Conservation (phyloP, 2,113 vertebrate genomes). For the Tilapia sparmanii region DNA sequence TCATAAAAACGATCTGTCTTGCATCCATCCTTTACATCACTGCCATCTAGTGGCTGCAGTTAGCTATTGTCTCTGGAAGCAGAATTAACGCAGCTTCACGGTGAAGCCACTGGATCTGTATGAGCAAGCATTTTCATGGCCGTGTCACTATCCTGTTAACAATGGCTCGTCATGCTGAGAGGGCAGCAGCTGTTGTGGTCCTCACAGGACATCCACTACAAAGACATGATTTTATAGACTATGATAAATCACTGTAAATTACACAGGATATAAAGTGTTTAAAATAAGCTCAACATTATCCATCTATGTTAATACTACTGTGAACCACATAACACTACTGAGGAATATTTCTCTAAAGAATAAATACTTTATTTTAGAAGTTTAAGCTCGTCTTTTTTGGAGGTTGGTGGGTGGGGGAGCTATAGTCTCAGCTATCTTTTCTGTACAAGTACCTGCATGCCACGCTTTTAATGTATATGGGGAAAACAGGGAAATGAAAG, state of each 20-base stretch:
- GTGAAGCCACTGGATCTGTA: not conserved
- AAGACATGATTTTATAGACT: not conserved
- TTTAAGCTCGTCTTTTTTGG: fast-evolving
- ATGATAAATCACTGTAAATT: not conserved
- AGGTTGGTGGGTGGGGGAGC: not conserved
- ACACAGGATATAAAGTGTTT: not conserved
- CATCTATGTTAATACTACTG: not conserved
- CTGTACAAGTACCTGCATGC: not conserved
- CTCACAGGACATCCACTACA: not conserved
- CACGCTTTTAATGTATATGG: not conserved
- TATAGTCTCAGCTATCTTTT: not conserved
- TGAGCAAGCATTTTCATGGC: not conserved
- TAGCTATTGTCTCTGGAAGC: not conserved
- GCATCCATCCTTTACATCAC: not conserved
- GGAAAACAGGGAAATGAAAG: not conserved
- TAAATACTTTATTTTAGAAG: not conserved
- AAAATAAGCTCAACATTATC: not conserved
- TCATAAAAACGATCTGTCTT: not conserved
- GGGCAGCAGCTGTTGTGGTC: not conserved
- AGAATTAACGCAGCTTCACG: not conserved
- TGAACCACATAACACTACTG: not conserved
- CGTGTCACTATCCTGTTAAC: not conserved
- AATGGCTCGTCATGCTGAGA: not conserved
- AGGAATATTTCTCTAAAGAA: not conserved
- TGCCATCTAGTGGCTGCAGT: not conserved